Evolutionary conservation across 1,140 invertebrate species (phyloP).

Genomic region (roundworm (Caenorhabditis elegans)): WBcel235 BX284604.4:13831501-13832000

Average conservation of each 20-base stretch:
- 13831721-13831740: neutral
- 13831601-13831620: no score
- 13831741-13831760: neutral
- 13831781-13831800: slow-evolving; percentile 19
- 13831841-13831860: neutral
- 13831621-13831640: no score
- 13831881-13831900: no score
- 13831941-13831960: neutral
- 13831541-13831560: no score
- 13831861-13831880: no score
- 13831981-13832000: neutral
- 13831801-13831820: neutral
- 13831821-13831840: neutral
- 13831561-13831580: no score
- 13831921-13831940: neutral
- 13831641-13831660: neutral
- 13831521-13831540: no score
- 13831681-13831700: neutral
- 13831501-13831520: no score
- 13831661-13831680: no score
- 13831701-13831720: neutral
- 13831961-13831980: neutral
- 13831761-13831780: slow-evolving; percentile 2
- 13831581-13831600: no score
- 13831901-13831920: no score